These are phyloP conservation scores for Diadromus collaris DNA, from an alignment of 2,888 invertebrate species.

Conservation along the genomic window DNA sequence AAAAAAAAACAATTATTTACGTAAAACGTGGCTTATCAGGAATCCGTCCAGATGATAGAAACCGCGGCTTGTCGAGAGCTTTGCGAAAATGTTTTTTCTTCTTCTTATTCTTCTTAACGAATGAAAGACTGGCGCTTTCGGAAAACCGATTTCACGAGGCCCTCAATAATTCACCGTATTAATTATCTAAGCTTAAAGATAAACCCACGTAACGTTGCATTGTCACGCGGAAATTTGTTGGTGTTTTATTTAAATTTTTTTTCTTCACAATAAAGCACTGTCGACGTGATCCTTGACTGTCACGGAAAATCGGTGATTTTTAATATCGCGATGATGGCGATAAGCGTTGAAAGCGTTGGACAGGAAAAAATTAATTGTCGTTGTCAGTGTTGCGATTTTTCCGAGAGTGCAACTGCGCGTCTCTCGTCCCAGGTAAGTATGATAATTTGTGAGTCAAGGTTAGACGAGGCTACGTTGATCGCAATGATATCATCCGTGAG, in stretches of 20 bases:
- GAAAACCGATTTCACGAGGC: slow-evolving; percentile 8
- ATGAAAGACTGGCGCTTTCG: background rate
- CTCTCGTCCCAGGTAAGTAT: slow-evolving; percentile 46
- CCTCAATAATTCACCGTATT: slow-evolving; percentile 17
- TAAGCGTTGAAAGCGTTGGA: background rate
- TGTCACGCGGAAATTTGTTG: slow-evolving; percentile 14
- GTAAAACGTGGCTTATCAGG: slow-evolving; percentile 74
- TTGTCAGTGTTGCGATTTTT: slow-evolving; percentile 19
- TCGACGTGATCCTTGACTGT: slow-evolving; percentile 14
- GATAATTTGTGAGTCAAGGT: slow-evolving; percentile 52
- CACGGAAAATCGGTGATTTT: background rate
- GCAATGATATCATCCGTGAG: slow-evolving; percentile 47
- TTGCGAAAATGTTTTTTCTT: slow-evolving; percentile 36
- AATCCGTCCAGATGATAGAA: slow-evolving; percentile 74
- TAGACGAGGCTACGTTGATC: slow-evolving; percentile 25
- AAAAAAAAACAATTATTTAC: slow-evolving; percentile 47
- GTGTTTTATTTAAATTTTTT: slow-evolving; percentile 3
- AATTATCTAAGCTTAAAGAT: slow-evolving; percentile 27
- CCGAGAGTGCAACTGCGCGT: slow-evolving; percentile 28
- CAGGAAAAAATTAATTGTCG: slow-evolving; percentile 22
- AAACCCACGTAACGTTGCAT: background rate
- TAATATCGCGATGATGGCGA: background rate
- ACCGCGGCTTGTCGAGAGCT: slow-evolving; percentile 49
- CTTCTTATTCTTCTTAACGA: slow-evolving; percentile 8
- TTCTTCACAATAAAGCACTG: slow-evolving; percentile 10